Evolutionary conservation across 2,888 invertebrate genomes (phyloP), one percentile per base, ranked within the genome.

Genomic region (Nysson spinosus): DNA sequence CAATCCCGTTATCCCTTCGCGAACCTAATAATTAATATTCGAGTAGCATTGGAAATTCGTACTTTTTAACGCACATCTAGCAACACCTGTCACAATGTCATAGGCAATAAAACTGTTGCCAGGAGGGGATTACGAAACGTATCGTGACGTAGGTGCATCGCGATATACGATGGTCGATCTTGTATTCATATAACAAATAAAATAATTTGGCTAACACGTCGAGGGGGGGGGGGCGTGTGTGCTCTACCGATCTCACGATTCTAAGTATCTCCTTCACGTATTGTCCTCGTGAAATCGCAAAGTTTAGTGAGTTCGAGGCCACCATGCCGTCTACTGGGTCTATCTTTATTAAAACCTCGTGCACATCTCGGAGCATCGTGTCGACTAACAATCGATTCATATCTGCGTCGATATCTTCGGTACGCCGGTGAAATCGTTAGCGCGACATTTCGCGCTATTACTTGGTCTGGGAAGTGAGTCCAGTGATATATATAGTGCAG

Each of bases 251-350:
- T 47, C 37, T 58, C 16, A 39, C 35, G 60, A 51, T 56, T 37
- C 39, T 34, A 49, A 32, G 47, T 12, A 32, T 47, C 42, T 24
- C 44, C 60, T 9, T 20, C 11, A 12, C 37, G 16, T 37, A 1
- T 50, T 42, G 61, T 60, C 60, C 65, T 60, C 60, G 51, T 14
- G 58, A 67, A 67, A 62, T 63, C 51, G 64, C 40, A 67, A 72
- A 72, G 57, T 77, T 69, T 57, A 70, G 67, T 69, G 72, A 75
- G 78, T 74, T 69, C 70, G 77, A 77, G 75, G 74, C 72, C 72
- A 75, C 44, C 62, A 64, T 62, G 72, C 67, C 62, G 70, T 65
- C 66, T 68, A 58, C 56, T 47, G 64, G 51, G 50, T 44, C 51
- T 66, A 42, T 40, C 57, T 56, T 67, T 55, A 67, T 74, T 75